Conservation (phyloP, 2,888 invertebrate genomes). For the Scaptomyza parva region DNA sequence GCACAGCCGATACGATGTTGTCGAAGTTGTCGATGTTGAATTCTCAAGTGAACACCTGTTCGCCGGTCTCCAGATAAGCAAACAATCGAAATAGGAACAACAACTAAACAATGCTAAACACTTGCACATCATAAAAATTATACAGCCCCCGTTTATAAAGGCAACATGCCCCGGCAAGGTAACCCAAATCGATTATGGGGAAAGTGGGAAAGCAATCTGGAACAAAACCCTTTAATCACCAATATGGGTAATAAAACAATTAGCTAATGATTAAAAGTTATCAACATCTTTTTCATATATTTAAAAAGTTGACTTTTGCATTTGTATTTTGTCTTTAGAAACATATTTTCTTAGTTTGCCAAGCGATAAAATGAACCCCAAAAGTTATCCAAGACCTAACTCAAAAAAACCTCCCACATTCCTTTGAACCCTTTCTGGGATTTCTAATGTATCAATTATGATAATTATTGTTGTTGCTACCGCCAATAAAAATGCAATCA, state of each 20-base stretch:
- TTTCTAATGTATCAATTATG: slow-evolving; percentile 25
- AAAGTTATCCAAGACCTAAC: neutral
- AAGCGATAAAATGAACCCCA: no score
- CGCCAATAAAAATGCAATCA: neutral
- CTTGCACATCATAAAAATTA: slow-evolving; percentile 51
- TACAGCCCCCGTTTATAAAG: slow-evolving; percentile 1
- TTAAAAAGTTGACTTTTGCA: no score
- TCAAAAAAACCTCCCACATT: no score
- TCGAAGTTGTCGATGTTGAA: slow-evolving; percentile 13
- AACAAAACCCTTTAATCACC: neutral
- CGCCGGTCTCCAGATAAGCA: slow-evolving; percentile 40
- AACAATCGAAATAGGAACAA: slow-evolving; percentile 15
- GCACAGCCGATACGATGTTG: no score
- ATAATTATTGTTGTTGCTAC: slow-evolving; percentile 18
- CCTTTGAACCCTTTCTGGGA: neutral
- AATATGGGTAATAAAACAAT: neutral
- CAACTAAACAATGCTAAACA: slow-evolving; percentile 23
- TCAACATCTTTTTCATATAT: no score
- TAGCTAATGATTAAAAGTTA: no score
- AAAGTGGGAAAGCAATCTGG: neutral
- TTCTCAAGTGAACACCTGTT: slow-evolving; percentile 61
- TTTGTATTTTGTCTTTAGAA: neutral
- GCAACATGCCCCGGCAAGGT: slow-evolving; percentile 3
- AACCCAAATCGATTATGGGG: neutral
- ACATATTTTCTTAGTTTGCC: neutral